Evolutionary conservation across 2,888 invertebrate genomes (phyloP).

Genomic region (Himalopsyche kuldschensis): DNA sequence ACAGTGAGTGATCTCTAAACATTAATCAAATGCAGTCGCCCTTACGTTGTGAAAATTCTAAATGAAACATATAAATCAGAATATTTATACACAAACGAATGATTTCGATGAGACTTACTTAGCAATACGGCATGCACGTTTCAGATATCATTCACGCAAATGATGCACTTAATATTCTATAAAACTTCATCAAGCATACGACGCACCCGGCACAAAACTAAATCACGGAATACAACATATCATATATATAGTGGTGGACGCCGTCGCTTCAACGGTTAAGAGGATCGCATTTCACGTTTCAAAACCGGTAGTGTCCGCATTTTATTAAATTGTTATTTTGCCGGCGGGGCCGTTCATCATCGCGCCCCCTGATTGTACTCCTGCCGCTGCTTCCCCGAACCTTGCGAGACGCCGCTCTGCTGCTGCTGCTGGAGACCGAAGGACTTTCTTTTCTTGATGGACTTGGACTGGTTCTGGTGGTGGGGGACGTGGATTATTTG

Average conservation of each 20-base stretch:
- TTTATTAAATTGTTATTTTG: neutral
- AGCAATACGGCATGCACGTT: neutral
- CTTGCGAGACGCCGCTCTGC: neutral
- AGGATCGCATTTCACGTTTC: neutral
- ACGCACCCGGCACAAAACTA: neutral
- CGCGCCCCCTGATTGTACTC: neutral
- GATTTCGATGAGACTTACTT: neutral
- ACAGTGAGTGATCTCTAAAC: neutral
- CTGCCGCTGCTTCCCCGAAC: neutral
- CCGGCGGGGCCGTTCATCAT: neutral
- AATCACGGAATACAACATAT: neutral
- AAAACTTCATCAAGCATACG: neutral
- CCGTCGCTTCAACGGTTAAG: neutral
- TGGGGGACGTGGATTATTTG: conserved; percentile 17
- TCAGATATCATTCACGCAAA: neutral
- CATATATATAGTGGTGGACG: neutral
- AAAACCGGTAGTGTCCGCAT: neutral
- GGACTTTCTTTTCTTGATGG: neutral
- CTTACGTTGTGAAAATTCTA: neutral
- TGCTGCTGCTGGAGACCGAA: neutral
- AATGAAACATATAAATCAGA: neutral
- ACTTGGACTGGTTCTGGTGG: conserved; percentile 9
- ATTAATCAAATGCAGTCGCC: neutral
- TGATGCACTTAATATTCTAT: neutral
- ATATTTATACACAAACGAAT: neutral